Evolutionary conservation across 1,140 invertebrate species (phyloP).

Genomic region (Pinna nobilis): DNA sequence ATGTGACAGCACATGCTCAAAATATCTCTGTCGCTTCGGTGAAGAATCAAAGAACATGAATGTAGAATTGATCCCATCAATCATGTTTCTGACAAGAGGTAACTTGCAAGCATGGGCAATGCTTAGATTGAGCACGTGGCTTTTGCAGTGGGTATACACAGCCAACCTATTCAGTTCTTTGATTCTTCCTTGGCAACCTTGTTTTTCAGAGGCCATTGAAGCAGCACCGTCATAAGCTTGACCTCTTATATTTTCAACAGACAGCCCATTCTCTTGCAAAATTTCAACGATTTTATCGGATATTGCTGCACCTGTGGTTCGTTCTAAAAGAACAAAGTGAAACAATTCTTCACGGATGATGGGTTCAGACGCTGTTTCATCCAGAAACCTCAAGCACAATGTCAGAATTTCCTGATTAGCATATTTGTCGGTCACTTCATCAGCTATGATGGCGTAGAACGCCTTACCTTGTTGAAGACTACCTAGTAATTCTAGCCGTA

Average conservation of each 20-base stretch:
- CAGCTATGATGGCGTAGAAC: background rate
- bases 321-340: background rate
- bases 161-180: background rate
- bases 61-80: constrained; percentile 25
- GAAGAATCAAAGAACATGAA: constrained; percentile 32
- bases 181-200: constrained; percentile 15
- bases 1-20: constrained; percentile 5
- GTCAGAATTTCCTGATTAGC: constrained; percentile 5
- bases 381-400: background rate
- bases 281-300: background rate
- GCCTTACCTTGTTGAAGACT: background rate
- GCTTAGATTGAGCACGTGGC: constrained; percentile 29
- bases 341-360: background rate
- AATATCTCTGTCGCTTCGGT: constrained; percentile 17
- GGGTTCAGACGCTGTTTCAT: background rate
- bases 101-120: constrained; percentile 23
- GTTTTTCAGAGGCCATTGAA: constrained; percentile 31
- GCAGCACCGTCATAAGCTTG: background rate
- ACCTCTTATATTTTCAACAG: background rate
- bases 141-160: constrained; percentile 26
- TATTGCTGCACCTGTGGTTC: background rate
- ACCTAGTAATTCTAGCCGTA: background rate
- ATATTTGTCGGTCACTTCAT: constrained; percentile 9
- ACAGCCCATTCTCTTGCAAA: constrained; percentile 1
- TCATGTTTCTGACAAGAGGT: constrained; percentile 29